Evolutionary conservation across 2,888 invertebrate species (phyloP).

Genomic region (Lithophane semibrunnea): DNA sequence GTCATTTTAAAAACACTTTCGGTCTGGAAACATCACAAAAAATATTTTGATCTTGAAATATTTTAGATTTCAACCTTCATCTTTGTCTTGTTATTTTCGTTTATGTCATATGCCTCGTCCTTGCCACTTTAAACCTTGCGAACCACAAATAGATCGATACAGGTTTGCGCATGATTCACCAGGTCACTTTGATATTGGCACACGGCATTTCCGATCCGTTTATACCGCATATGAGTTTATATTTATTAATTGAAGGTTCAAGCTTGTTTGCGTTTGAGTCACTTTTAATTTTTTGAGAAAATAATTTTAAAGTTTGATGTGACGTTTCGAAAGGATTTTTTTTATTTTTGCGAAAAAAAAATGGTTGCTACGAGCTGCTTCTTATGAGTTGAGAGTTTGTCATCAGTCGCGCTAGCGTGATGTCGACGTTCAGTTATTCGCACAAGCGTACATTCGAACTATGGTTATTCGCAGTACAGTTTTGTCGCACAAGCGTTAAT

Average conservation of each 20-base stretch:
- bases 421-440: no score
- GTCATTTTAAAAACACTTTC: conserved; percentile 7
- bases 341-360: not conserved
- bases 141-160: conserved; percentile 60
- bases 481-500: no score
- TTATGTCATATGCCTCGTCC: conserved; percentile 50
- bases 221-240: conserved; percentile 46
- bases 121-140: conserved; percentile 52
- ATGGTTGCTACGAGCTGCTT: not conserved
- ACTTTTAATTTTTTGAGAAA: conserved; percentile 10
- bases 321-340: not conserved
- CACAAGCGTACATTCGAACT: no score
- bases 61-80: conserved; percentile 35
- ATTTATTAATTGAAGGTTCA: conserved; percentile 52
- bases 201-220: conserved; percentile 62
- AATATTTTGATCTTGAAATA: conserved; percentile 25
- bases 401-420: no score
- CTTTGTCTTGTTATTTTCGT: conserved; percentile 40
- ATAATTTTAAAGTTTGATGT: not conserved
- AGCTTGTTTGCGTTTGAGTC: conserved; percentile 35
- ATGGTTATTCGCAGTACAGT: no score
- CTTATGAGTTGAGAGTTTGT: not conserved
- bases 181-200: conserved; percentile 62
- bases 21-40: not conserved
- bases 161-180: conserved; percentile 63